Conservation (phyloP, 2,888 invertebrate genomes). For the Chaitophorus viminalis region DNA sequence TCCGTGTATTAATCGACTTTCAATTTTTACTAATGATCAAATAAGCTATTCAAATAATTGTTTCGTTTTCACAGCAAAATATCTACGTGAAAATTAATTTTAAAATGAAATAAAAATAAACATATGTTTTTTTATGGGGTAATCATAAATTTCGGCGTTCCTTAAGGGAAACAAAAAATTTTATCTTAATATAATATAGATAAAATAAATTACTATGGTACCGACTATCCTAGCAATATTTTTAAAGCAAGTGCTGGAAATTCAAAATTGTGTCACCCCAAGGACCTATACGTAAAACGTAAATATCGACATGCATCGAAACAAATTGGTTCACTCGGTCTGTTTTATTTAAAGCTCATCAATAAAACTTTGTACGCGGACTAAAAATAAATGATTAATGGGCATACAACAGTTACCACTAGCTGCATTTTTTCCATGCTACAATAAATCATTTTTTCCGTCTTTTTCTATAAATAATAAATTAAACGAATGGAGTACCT, state of each 20-base stretch:
- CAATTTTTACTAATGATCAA: not conserved
- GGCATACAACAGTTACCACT: too few relatives aligned
- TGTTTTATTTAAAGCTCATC: not conserved
- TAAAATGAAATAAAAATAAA: slow-evolving; percentile 4
- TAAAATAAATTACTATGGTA: not conserved
- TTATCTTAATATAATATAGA: slow-evolving; percentile 8
- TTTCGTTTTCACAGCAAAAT: not conserved
- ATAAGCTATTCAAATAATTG: not conserved
- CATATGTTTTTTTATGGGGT: not conserved
- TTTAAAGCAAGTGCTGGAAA: slow-evolving; percentile 2
- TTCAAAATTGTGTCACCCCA: slow-evolving; percentile 16
- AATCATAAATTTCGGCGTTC: not conserved
- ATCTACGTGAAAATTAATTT: not conserved
- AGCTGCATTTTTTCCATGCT: too few relatives aligned
- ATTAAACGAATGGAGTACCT: too few relatives aligned
- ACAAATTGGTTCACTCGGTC: not conserved
- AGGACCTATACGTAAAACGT: not conserved
- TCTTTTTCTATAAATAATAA: too few relatives aligned
- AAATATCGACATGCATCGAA: not conserved
- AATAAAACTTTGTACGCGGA: not conserved
- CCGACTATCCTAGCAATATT: too few relatives aligned
- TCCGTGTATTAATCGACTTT: not conserved
- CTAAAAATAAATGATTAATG: not conserved
- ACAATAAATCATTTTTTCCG: too few relatives aligned
- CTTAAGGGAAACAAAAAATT: not conserved